phyloP scores from a whole-genome alignment of 2,797 vertebrate species.

The Loriculus beryllinus region DNA sequence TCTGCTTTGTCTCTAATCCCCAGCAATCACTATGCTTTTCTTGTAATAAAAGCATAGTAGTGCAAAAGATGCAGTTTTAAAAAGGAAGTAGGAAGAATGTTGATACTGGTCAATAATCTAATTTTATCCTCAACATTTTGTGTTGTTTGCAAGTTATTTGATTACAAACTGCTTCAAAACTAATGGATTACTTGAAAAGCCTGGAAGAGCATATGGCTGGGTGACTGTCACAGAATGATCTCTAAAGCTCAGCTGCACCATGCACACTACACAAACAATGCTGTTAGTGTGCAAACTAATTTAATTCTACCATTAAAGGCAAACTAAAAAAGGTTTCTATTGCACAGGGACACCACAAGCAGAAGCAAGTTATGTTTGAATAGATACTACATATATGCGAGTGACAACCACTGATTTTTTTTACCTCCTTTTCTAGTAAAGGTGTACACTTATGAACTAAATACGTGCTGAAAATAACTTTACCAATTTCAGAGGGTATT shows the following conservation, averaged over 20 bases:
- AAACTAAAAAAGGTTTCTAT: background rate
- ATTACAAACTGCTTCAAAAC: background rate
- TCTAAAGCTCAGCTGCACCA: background rate
- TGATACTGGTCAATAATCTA: background rate
- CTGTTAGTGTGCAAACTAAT: background rate
- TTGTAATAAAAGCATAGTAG: background rate
- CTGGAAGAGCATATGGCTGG: conserved; percentile 12
- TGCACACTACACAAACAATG: background rate
- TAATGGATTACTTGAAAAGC: background rate
- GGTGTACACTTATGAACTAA: background rate
- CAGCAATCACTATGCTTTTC: background rate
- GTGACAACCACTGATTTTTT: background rate
- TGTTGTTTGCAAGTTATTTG: background rate
- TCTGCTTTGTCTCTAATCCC: conserved; percentile 24
- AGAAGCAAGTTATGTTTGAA: background rate
- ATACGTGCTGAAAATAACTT: background rate
- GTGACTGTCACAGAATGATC: background rate
- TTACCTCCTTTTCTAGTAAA: background rate
- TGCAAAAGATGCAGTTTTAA: background rate
- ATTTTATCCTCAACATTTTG: background rate
- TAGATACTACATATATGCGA: background rate
- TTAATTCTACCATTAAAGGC: background rate
- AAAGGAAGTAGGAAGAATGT: background rate
- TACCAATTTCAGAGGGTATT: background rate
- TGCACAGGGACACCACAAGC: background rate